phyloP scores from a whole-genome alignment of 2,113 vertebrate genomes.

The Neolamprologus toae region DNA sequence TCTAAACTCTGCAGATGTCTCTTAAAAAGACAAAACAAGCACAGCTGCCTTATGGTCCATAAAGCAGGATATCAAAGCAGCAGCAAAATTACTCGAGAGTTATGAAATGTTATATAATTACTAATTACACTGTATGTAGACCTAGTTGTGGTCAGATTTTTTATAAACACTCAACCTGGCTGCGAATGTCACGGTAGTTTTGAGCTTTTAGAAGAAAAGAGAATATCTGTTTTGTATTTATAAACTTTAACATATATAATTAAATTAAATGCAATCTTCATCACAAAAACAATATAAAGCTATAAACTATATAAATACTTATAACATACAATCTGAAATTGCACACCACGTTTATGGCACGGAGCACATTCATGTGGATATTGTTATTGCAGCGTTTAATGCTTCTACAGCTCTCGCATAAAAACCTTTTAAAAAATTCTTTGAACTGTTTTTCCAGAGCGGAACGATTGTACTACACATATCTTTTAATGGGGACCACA shows the following conservation, averaged over 20 bases:
- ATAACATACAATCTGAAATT: neutral
- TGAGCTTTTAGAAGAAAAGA: neutral
- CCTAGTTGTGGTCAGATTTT: neutral
- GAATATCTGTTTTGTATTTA: neutral
- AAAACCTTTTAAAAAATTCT: neutral
- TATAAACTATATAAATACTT: neutral
- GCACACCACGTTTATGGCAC: fast-evolving
- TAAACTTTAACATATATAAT: neutral
- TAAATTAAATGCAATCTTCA: neutral
- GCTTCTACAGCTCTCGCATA: neutral
- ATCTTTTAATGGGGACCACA: neutral
- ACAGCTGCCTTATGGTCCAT: neutral
- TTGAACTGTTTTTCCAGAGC: neutral
- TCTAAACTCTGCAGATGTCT: neutral
- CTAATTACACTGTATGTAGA: neutral
- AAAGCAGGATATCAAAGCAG: neutral
- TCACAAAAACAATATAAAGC: neutral
- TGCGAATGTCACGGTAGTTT: fast-evolving
- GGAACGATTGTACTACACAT: neutral
- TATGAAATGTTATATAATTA: neutral
- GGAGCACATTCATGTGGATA: neutral
- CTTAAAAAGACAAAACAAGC: neutral
- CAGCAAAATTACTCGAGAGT: neutral
- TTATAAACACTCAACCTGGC: neutral
- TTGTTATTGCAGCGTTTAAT: neutral